Evolutionary conservation across 2,113 vertebrate species (phyloP), one percentile per base, ranked within the genome.

Genomic region (Platysteira castanea): DNA sequence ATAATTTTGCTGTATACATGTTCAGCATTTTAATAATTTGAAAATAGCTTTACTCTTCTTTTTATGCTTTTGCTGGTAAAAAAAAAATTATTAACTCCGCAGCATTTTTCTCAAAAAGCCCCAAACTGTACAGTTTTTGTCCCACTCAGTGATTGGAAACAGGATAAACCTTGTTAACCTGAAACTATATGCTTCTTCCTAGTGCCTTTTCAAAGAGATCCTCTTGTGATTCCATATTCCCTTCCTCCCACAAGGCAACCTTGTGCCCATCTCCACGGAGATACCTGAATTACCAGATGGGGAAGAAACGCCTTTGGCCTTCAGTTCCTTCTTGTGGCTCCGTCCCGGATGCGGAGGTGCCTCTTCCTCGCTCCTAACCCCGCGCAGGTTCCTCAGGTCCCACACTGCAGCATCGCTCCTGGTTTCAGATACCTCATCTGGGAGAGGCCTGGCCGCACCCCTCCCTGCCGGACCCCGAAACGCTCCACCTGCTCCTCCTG

Each of bases 31-130:
- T 70, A 71, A 88, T 95, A 59, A 84, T 95, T 96, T 94, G 84
- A 81, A 93, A 93, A 82, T 78, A 97, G 93, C 97, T 97, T 97
- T 97, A 95, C 87, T 93, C 95, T 97, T 85, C 79, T 87, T 54
- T 87, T 79, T 54, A 90, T 3, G 78, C 91, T 95, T 95, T 68
- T 83, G 24, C 89, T 92, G 76, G 83, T 87, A 1, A 50, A 63
- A 70, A 44, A 75, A 28, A 37, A 35, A 35, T 18, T n/a, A 28
- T 82, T 1, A 82, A 35, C 26, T 84, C 85, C 76, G 80, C 77
- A 96, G 74, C 87, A 37, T 88, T 94, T 85, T 93, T 61, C 15
- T 4, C 93, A 86, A 44, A 61, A 87, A 70, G 22, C 70, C 80
- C 39, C 67, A 31, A 53, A 78, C 63, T 87, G 21, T 90, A 41